phyloP scores from a whole-genome alignment of 2,888 invertebrate genomes.

The Holacanthella duospinosa region DNA sequence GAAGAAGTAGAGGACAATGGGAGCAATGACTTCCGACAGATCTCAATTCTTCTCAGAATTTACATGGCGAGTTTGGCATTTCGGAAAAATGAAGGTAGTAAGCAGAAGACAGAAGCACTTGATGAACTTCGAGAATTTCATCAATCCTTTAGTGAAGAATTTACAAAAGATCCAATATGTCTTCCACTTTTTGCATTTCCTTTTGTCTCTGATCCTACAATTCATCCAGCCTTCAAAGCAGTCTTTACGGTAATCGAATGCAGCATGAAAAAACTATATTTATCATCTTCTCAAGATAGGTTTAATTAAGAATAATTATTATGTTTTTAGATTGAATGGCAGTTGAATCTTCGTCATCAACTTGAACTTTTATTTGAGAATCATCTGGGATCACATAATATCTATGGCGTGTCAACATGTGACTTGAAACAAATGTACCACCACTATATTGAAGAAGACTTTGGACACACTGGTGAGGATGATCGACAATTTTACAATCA shows the following conservation, averaged over 20 bases:
- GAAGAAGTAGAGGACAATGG: background rate
- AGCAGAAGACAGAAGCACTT: background rate
- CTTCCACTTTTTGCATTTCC: conserved; percentile 33
- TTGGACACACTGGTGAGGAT: background rate
- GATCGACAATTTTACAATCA: too few relatives aligned
- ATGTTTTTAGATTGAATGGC: background rate
- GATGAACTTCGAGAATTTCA: conserved; percentile 21
- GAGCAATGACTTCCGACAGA: conserved; percentile 14
- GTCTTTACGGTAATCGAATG: conserved; percentile 14
- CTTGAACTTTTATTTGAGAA: background rate
- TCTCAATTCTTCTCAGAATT: conserved; percentile 29
- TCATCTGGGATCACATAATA: background rate
- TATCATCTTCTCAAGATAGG: background rate
- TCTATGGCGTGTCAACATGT: background rate
- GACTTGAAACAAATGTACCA: conserved; percentile 9
- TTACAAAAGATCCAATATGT: conserved; percentile 30
- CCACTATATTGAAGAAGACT: background rate
- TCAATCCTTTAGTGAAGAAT: conserved; percentile 27
- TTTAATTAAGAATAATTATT: too few relatives aligned
- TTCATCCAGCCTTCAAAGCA: conserved; percentile 30
- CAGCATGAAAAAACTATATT: background rate
- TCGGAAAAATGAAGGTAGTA: conserved; percentile 6
- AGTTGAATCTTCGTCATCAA: background rate
- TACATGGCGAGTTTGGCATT: conserved; percentile 31
- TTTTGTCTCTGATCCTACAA: conserved; percentile 30